Conservation (phyloP, 2,888 invertebrate genomes). For the Patella pellucida region DNA sequence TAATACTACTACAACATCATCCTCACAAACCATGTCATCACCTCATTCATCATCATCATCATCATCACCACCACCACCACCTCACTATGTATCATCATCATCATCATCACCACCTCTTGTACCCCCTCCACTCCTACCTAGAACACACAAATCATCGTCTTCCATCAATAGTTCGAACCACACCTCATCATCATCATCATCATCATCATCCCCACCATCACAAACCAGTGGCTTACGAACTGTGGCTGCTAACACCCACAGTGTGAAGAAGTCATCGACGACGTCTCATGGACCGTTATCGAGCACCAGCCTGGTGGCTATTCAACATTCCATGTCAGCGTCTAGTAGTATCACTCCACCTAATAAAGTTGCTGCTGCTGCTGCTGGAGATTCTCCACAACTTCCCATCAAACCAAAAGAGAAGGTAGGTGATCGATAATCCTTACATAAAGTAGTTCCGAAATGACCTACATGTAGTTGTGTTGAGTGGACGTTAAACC, state of each 20-base stretch:
- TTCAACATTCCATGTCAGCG: slow-evolving; percentile 76
- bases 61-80: slow-evolving; percentile 20
- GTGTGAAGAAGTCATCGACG: slow-evolving; percentile 11
- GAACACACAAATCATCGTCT: slow-evolving; percentile 14
- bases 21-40: slow-evolving; percentile 27
- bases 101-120: slow-evolving; percentile 33
- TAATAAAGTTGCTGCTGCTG: slow-evolving; percentile 67
- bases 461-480: too few species aligned
- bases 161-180: slow-evolving; percentile 14
- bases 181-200: slow-evolving; percentile 17
- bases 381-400: slow-evolving; percentile 40
- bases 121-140: slow-evolving; percentile 19
- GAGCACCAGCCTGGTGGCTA: slow-evolving; percentile 20
- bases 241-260: background rate
- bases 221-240: background rate
- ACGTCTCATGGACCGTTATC: slow-evolving; percentile 20
- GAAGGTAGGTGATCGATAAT: slow-evolving; percentile 74
- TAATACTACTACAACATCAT: slow-evolving; percentile 16
- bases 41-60: slow-evolving; percentile 23
- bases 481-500: too few species aligned
- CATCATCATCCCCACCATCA: slow-evolving; percentile 25
- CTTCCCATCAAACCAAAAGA: slow-evolving; percentile 72
- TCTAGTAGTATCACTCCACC: slow-evolving; percentile 67
- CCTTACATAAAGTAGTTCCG: background rate
- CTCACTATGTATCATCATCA: slow-evolving; percentile 20